phyloP scores from a whole-genome alignment of 2,888 invertebrate species.

The Abscondita cerata region DNA sequence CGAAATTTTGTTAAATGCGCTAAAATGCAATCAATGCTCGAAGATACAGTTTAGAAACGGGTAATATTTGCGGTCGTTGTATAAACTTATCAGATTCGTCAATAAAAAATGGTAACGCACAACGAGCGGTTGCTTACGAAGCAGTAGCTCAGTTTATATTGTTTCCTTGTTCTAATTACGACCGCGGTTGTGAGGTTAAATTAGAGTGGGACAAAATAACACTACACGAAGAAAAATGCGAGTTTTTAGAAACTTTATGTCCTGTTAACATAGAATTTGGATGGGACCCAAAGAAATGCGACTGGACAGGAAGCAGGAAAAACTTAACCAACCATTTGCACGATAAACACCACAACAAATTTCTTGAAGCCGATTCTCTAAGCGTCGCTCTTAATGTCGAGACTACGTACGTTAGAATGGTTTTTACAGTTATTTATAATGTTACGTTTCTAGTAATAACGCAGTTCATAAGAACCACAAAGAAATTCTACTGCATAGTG shows the following conservation, averaged over 20 bases:
- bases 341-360: not conserved
- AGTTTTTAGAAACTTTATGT: constrained; percentile 41
- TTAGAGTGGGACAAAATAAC: constrained; percentile 37
- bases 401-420: constrained; percentile 26
- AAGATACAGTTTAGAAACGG: constrained; percentile 15
- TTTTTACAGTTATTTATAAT: constrained; percentile 44
- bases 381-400: constrained; percentile 10
- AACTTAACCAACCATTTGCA: constrained; percentile 47
- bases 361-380: not conserved
- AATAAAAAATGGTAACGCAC: constrained; percentile 14
- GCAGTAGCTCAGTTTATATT: constrained; percentile 26
- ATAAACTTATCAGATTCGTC: constrained; percentile 3
- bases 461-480: constrained; percentile 36
- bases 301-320: constrained; percentile 44
- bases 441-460: constrained; percentile 44
- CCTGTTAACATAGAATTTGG: constrained; percentile 29
- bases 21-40: constrained; percentile 16
- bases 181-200: constrained; percentile 44
- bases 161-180: constrained; percentile 46
- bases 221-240: constrained; percentile 44
- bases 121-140: constrained; percentile 29
- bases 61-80: constrained; percentile 25
- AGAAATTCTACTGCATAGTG: constrained; percentile 18
- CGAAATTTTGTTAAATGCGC: not conserved
- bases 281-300: constrained; percentile 35